Base-by-base conservation (phyloP, 2,888 invertebrate species). In the Apomyelois bistriatella region DNA sequence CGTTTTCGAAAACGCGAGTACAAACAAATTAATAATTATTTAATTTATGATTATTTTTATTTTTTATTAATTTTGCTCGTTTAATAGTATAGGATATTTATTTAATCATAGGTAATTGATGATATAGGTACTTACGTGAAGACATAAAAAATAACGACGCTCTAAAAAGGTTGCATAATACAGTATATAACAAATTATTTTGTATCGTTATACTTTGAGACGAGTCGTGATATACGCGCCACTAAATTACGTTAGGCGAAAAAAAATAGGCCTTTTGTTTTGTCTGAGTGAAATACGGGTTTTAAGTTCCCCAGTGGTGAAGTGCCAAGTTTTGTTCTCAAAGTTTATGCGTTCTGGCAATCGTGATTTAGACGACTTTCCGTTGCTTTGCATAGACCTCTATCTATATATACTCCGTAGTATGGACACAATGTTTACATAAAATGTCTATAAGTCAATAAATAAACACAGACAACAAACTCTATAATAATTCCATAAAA, bases 181-280 rank as follows among this genome's bases (percentile, higher is more conserved):
- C 32, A 3, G 7, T 32, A n/a, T n/a, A n/a, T n/a, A 7, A 9
- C 10, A 10, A 9, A 10, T 10, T 32, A 9, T 32, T 4, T 6
- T 32, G 7, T 3, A 7, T 32, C 8, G 7, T 32, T 28, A 8
- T 32, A 10, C 32, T 10, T 32, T 32, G 32, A 32, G 10, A 32
- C 32, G 32, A 47, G 32, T 8, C 10, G 30, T 47, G 47, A 47
- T 47, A 35, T 47, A 47, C 35, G 47, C 35, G 10, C 47, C 10
- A 32, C 8, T 35, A 47, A 47, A 47, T 47, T 47, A 35, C 32
- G 32, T 46, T 13, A 13, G 47, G 35, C 15, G 10, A 32, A 32
- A 32, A 47, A 46, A 47, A 47, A 13, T 32, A 46, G 16, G 32
- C 30, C 13, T 32, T 46, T 46, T 46, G 46, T 35, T 46, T 46